phyloP scores from a whole-genome alignment of 2,888 invertebrate species.

The Poecilus cupreus region DNA sequence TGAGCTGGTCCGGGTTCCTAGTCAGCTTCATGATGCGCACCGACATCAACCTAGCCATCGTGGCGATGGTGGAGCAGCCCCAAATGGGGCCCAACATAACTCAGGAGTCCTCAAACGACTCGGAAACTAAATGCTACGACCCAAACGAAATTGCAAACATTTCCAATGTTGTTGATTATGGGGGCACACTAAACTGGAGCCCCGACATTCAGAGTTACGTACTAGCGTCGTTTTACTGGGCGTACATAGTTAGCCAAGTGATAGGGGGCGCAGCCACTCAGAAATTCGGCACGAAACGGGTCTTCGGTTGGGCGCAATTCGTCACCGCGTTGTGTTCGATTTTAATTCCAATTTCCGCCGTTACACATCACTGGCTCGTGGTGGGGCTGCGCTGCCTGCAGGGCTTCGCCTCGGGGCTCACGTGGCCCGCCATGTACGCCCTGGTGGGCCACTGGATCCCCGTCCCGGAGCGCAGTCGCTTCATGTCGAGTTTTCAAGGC shows the following conservation, averaged over 20 bases:
- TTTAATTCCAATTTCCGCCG: constrained; percentile 79
- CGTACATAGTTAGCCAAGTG: constrained; percentile 81
- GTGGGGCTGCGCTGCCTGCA: constrained; percentile 74
- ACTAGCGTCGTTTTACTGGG: constrained; percentile 83
- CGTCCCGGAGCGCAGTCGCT: constrained; percentile 80
- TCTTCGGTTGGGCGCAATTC: constrained; percentile 82
- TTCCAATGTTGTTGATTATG: constrained; percentile 66
- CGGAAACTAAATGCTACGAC: constrained; percentile 61
- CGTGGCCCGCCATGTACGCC: constrained; percentile 86
- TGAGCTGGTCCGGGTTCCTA: constrained; percentile 83
- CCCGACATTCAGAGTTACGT: constrained; percentile 79
- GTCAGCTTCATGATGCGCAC: constrained; percentile 86
- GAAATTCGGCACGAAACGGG: constrained; percentile 81
- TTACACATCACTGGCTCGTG: constrained; percentile 77
- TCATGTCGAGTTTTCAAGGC: constrained; percentile 86
- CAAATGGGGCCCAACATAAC: constrained; percentile 62
- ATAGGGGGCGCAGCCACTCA: constrained; percentile 83
- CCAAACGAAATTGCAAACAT: background rate
- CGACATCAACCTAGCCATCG: constrained; percentile 83
- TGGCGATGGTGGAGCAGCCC: constrained; percentile 77
- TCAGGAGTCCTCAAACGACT: constrained; percentile 59
- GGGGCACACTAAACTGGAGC: constrained; percentile 79
- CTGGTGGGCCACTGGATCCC: constrained; percentile 85
- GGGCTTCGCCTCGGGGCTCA: constrained; percentile 75
- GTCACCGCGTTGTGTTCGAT: constrained; percentile 81